These are phyloP conservation scores for Lysandra bellargus DNA, from an alignment of 2,888 invertebrate species.

Conservation along the genomic window DNA sequence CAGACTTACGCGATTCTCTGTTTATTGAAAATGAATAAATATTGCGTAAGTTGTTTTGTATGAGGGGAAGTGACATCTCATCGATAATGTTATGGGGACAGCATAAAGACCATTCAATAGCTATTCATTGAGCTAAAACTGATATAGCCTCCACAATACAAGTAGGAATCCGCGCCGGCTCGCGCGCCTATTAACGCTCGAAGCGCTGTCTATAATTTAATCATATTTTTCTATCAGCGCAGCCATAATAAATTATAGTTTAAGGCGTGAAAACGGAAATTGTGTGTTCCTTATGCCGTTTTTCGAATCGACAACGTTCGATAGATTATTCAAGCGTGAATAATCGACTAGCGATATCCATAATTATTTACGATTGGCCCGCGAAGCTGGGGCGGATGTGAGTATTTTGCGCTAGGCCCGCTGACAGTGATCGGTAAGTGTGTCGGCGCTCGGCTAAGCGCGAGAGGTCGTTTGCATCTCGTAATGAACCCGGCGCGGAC, in stretches of 20 bases:
- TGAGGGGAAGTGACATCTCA: conserved; percentile 54
- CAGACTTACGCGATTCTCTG: conserved; percentile 22
- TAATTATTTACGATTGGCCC: conserved; percentile 74
- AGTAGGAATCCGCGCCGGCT: conserved; percentile 10
- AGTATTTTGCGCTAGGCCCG: conserved; percentile 71
- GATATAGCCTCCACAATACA: conserved; percentile 43
- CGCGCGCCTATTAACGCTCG: conserved; percentile 33
- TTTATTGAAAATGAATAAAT: conserved; percentile 31
- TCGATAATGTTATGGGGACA: conserved; percentile 52
- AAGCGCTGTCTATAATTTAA: conserved; percentile 36
- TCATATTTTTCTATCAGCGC: conserved; percentile 38
- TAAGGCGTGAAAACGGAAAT: conserved; percentile 43
- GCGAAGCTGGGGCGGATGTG: conserved; percentile 71
- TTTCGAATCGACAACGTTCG: conserved; percentile 41
- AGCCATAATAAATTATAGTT: conserved; percentile 41
- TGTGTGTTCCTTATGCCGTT: conserved; percentile 44
- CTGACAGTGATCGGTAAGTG: conserved; percentile 66
- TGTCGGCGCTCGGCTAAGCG: conserved; percentile 67
- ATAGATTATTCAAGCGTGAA: conserved; percentile 42
- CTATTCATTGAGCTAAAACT: conserved; percentile 64
- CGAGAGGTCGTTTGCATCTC: conserved; percentile 75
- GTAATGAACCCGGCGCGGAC: conserved; percentile 48
- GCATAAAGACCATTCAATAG: conserved; percentile 53
- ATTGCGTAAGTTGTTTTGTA: conserved; percentile 29
- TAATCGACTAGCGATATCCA: conserved; percentile 65